Conservation (phyloP, 2,113 vertebrate species). For the Scytalopus superciliaris region DNA sequence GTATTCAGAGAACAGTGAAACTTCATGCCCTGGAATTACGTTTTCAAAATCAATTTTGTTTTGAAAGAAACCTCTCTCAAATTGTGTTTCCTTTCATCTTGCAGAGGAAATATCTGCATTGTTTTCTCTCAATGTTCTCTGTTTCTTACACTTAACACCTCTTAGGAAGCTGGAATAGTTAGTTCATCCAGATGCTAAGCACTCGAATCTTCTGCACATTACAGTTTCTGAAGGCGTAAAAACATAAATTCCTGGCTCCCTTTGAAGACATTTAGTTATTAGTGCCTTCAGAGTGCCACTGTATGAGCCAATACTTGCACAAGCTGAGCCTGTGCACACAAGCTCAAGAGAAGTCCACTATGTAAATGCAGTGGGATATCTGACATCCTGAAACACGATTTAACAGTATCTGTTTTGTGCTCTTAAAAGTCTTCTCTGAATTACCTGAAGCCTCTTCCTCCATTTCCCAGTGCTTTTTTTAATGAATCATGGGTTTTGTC, state of each 20-base stretch:
- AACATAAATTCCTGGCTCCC: not conserved
- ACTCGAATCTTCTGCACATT: not conserved
- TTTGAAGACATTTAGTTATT: not conserved
- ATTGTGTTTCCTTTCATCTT: not conserved
- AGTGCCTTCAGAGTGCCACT: not conserved
- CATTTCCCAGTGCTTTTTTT: not conserved
- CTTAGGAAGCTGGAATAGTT: not conserved
- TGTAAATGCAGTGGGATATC: not conserved
- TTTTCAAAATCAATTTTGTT: not conserved
- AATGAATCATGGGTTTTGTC: not conserved
- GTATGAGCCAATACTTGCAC: not conserved
- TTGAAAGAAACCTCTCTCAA: not conserved
- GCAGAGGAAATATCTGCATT: not conserved
- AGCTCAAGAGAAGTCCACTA: not conserved
- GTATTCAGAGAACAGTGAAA: not conserved
- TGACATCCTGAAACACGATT: not conserved
- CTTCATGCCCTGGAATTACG: not conserved
- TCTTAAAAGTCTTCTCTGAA: not conserved
- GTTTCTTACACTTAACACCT: not conserved
- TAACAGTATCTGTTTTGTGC: not conserved
- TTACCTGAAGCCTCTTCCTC: not conserved
- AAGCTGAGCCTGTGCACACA: not conserved
- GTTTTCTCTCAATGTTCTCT: not conserved
- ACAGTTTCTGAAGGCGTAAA: not conserved
- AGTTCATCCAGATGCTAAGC: not conserved